Evolutionary conservation across 1,140 invertebrate species (phyloP), one percentile per base, ranked within the genome.

Genomic region (Trachymyrmex septentrionalis): DNA sequence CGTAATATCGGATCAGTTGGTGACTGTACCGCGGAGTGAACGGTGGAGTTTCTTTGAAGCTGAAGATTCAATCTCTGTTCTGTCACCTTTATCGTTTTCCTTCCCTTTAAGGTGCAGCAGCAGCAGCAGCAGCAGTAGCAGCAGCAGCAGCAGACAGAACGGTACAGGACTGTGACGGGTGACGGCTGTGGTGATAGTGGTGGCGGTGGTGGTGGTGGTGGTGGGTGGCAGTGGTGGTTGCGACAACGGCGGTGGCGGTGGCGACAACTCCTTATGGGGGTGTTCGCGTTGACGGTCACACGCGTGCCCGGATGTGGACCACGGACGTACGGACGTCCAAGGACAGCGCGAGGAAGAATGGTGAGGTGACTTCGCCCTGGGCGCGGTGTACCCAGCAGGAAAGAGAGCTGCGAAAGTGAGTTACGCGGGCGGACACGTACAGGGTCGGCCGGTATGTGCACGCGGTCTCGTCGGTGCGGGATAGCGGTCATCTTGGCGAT

Each of bases 361-460:
- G 78, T 91, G 85, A 85, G 73, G 85, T 91, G 86, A 89, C 85
- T 38, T 61, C 63, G 77, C 82, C 88, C 88, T 89, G 88, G 88
- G 88, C 77, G 87, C 87, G 82, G 90, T 75, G 89, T 77, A n/a
- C 44, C 85, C 73, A 59, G 67, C 30, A 34, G 44, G 59, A 50
- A 86, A 66, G 75, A 77, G 85, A 64, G 27, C 30, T 24, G 67
- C 24, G 38, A 73, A 19, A 84, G 44, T 12, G 69, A 84, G n/a
- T 34, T 48, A 77, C 55, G 53, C 59, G 55, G 21, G 21, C 44
- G 16, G 44, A 19, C 77, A 30, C 59, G n/a, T 44, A 86, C 61
- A 57, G 80, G 86, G 71, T 85, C 81, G 85, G 72, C 82, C 90
- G 90, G 88, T 64, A 92, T 92, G 92, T 91, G 75, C 80, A 87